Evolutionary conservation across 2,888 invertebrate species (phyloP).

Genomic region (Acheta domesticus): DNA sequence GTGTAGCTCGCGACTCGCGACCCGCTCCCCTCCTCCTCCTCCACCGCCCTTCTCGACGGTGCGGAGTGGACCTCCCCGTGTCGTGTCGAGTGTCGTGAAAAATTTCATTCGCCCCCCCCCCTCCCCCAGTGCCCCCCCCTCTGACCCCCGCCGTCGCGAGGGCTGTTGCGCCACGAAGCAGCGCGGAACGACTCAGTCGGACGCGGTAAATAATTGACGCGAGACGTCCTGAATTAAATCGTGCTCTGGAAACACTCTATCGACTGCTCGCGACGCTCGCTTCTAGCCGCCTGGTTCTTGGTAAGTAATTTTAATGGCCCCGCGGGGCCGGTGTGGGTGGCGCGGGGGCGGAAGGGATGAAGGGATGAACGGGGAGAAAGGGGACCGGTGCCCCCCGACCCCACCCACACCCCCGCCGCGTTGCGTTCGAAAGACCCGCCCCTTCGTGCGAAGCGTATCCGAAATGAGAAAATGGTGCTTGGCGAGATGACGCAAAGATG

Average conservation of each 20-base stretch:
- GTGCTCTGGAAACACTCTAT: conserved; percentile 7
- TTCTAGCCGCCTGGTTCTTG: neutral
- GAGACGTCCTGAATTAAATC: neutral
- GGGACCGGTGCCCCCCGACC: too few species aligned
- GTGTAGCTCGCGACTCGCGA: too few species aligned
- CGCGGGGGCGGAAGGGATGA: neutral
- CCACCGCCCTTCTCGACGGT: too few species aligned
- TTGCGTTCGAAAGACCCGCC: conserved; percentile 29
- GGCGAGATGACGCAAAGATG: conserved; percentile 28
- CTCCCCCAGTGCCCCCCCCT: too few species aligned
- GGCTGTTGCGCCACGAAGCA: neutral
- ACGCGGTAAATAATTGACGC: neutral
- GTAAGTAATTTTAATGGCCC: neutral
- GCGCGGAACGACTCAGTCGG: neutral
- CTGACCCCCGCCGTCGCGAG: neutral
- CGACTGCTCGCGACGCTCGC: neutral
- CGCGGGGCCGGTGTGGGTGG: neutral
- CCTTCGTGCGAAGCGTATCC: conserved; percentile 22
- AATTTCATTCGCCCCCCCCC: neutral
- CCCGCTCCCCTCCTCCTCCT: too few species aligned
- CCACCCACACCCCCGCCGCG: too few species aligned
- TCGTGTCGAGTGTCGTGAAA: neutral
- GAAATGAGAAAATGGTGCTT: conserved; percentile 26
- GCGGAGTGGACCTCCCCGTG: too few species aligned
- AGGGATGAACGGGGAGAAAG: neutral